Conservation (phyloP, 2,888 invertebrate genomes). For the Oscheius sp. region DNA sequence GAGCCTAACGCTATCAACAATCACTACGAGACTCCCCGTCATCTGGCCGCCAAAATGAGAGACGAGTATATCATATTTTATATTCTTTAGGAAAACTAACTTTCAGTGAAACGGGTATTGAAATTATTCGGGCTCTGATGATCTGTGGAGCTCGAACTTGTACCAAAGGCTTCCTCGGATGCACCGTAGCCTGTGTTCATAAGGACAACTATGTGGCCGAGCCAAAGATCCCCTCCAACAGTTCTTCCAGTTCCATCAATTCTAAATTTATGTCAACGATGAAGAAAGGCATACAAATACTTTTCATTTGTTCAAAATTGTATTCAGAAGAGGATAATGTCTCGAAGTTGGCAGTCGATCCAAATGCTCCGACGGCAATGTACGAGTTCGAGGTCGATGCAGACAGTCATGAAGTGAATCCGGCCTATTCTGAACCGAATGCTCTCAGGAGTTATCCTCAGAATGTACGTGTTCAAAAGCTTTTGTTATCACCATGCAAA, state of each 20-base stretch:
- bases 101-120: conserved; percentile 46
- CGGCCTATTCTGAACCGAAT: conserved; percentile 49
- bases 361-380: conserved; percentile 44
- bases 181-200: conserved; percentile 69
- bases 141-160: conserved; percentile 67
- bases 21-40: conserved; percentile 74
- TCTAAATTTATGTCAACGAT: background rate
- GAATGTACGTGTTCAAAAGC: conserved; percentile 12
- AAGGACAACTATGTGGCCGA: conserved; percentile 38
- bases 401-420: conserved; percentile 49
- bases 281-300: background rate
- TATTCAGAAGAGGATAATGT: conserved; percentile 38
- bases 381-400: conserved; percentile 58
- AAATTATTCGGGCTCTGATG: conserved; percentile 54
- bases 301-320: conserved; percentile 2
- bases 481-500: background rate
- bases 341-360: conserved; percentile 29
- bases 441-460: conserved; percentile 49
- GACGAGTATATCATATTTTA: conserved; percentile 48
- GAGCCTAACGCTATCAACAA: conserved; percentile 74
- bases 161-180: conserved; percentile 59
- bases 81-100: too few relatives aligned
- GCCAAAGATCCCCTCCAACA: conserved; percentile 8
- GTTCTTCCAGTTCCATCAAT: conserved; percentile 7
- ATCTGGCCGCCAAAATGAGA: conserved; percentile 73